Evolutionary conservation across 2,797 vertebrate genomes (phyloP), one percentile per base, ranked within the genome.

Genomic region (Coilia nasus): DNA sequence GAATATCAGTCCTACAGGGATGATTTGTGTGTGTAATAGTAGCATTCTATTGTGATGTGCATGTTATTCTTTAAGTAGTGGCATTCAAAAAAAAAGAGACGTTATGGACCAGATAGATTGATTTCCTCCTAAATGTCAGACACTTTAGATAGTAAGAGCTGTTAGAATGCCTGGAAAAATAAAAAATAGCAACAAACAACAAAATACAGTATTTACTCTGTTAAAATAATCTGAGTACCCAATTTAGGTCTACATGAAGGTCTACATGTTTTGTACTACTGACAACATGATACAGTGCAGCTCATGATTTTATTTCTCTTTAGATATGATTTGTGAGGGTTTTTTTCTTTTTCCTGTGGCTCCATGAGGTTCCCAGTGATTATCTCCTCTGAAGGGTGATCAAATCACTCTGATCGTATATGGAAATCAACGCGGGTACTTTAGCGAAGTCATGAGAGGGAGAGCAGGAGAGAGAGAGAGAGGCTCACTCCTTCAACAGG

Each of bases 371-470:
- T 85, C 75, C 81, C 81, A 75, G 28, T 7, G 80, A 86, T 89
- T 80, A 84, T 89, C 84, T 85, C 57, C 85, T 60, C 86, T 78
- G 82, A n/a, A 47, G 71, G 83, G 28, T 80, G 64, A 85, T 87
- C 78, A 81, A 81, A 83, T 86, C 81, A 41, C 35, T 82, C 19
- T 83, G 50, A 41, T 62, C 57, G 44, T 82, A 60, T 86, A 87
- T 89, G 84, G 85, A 88, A 88, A 88, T 83, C 64, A 85, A 67
- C 31, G 56, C 64, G 25, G 28, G 64, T 35, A 35, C 25, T 31
- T 71, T 71, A 71, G 64, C 31, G 64, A 71, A 71, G 64, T 71
- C 25, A 71, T 31, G 64, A 71, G 25, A 31, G 64, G 64, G 25
- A 71, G 64, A 71, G 64, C 64, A 71, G 64, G 14, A 35, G 64